These are phyloP conservation scores for Halisarca cf. caerulea DNA, from an alignment of 37 sponge, comb jelly and placozoan species.

Conservation along the genomic window DNA sequence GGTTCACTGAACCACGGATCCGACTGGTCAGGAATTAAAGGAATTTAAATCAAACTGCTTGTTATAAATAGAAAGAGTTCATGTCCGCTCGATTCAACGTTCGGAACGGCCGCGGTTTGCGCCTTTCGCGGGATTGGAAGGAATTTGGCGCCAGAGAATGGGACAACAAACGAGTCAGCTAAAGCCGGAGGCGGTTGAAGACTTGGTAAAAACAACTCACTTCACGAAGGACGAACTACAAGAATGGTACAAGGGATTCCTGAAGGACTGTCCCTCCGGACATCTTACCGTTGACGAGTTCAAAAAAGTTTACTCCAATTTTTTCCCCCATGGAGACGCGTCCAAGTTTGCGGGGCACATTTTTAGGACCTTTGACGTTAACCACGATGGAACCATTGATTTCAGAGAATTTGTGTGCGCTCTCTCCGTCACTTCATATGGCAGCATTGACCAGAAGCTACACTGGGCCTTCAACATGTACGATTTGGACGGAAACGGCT, in stretches of 20 bases:
- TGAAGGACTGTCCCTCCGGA: constrained; percentile 5
- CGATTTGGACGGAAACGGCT: constrained; percentile 13
- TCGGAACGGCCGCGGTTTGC: no score
- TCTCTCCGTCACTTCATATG: background rate
- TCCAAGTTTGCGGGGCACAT: constrained; percentile 2
- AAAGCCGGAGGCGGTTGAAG: background rate
- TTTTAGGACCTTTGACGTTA: background rate
- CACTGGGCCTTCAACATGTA: constrained; percentile 15
- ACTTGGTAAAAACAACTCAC: background rate
- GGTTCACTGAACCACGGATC: no score
- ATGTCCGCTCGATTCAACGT: no score
- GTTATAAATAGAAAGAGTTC: no score
- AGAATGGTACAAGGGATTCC: constrained; percentile 5
- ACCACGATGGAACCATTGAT: background rate
- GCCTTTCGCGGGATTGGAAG: no score
- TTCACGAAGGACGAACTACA: background rate
- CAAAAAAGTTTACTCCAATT: background rate
- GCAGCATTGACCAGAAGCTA: background rate
- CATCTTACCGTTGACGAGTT: background rate
- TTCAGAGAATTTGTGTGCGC: constrained; percentile 10
- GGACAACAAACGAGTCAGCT: background rate
- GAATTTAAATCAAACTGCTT: no score
- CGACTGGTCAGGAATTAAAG: no score
- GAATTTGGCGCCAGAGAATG: constrained; percentile 6
- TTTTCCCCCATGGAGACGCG: constrained; percentile 1